Percentiles rank a stretch among this genome's conserved stretches.
Conservation (phyloP, 2,113 vertebrate species). For the Sclerurus mexicanus region DNA sequence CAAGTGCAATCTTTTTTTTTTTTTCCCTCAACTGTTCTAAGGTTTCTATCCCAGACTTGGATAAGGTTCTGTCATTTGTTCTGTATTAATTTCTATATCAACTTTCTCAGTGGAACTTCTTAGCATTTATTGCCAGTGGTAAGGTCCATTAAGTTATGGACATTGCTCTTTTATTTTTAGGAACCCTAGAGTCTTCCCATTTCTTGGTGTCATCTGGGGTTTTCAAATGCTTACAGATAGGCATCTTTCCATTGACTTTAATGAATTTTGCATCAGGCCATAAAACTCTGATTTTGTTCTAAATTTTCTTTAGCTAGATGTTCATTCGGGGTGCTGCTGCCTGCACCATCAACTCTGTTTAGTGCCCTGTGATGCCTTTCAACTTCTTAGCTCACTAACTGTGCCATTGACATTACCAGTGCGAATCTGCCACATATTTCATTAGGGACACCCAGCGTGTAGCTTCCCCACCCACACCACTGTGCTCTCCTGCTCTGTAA, state of each 20-base stretch:
- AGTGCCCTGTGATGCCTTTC: background rate
- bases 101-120: background rate
- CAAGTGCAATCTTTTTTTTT: background rate
- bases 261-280: background rate
- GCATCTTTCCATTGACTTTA: background rate
- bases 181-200: background rate
- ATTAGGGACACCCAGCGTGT: fast-evolving
- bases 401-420: background rate
- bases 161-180: background rate
- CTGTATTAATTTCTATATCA: background rate
- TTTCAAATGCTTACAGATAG: background rate
- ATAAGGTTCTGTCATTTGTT: background rate
- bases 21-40: background rate
- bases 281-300: background rate
- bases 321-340: background rate
- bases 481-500: background rate
- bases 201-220: background rate
- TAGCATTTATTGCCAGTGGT: background rate
- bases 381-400: background rate
- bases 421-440: background rate
- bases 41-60: background rate
- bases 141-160: background rate
- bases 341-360: background rate
- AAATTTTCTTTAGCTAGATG: background rate
- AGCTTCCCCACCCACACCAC: fast-evolving